Conservation (phyloP, 2,797 vertebrate species). For the Sebastes baramenuke region DNA sequence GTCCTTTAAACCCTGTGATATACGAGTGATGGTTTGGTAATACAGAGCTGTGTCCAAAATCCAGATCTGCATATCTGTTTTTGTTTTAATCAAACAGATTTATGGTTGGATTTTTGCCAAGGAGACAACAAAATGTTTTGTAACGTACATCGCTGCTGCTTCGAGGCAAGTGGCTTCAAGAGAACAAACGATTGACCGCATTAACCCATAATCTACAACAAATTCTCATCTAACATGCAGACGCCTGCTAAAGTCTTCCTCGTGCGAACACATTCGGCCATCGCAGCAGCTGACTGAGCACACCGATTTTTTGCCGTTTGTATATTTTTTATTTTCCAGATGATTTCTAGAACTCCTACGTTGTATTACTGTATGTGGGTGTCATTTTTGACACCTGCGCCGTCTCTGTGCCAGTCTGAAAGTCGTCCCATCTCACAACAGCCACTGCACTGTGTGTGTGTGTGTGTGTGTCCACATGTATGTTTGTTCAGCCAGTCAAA, state of each 20-base stretch:
- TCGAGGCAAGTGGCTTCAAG: constrained; percentile 13
- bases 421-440: constrained; percentile 31
- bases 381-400: constrained; percentile 34
- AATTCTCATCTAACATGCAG: constrained; percentile 10
- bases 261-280: constrained; percentile 37
- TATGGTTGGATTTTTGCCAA: constrained; percentile 44
- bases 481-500: constrained; percentile 31
- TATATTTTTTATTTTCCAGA: background rate
- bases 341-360: constrained; percentile 19
- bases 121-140: constrained; percentile 22
- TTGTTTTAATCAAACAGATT: constrained; percentile 40
- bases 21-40: constrained; percentile 44
- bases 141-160: constrained; percentile 1
- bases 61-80: constrained; percentile 40
- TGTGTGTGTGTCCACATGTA: background rate
- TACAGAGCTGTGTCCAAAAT: constrained; percentile 46
- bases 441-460: constrained; percentile 16
- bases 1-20: constrained; percentile 45
- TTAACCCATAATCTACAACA: constrained; percentile 13
- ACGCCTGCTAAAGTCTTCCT: constrained; percentile 72
- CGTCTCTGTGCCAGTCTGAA: constrained; percentile 39
- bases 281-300: constrained; percentile 48
- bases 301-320: constrained; percentile 7
- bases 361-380: constrained; percentile 41
- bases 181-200: background rate